A percentile compares a stretch with the other conserved stretches of the same genome.
Conservation (phyloP, 2,888 invertebrate species). For the Drosophila colorata region DNA sequence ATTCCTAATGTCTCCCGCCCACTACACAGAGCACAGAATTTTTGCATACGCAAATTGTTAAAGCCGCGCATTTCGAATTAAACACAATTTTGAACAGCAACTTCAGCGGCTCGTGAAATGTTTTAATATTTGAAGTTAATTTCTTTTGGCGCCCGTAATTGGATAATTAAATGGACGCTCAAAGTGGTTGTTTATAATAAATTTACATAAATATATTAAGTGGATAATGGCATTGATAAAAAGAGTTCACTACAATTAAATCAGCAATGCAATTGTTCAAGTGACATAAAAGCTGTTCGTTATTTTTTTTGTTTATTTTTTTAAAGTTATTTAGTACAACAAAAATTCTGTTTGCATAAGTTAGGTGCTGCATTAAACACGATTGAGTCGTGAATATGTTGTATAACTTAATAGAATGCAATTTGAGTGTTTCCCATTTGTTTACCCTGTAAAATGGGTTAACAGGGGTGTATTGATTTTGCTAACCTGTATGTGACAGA, state of each 20-base stretch:
- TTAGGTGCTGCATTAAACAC: slow-evolving; percentile 4
- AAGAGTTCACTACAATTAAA: slow-evolving; percentile 57
- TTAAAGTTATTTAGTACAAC: neutral
- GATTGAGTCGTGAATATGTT: slow-evolving; percentile 15
- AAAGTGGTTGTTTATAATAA: slow-evolving; percentile 55
- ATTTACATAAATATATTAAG: slow-evolving; percentile 63
- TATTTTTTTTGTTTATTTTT: neutral
- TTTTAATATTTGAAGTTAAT: slow-evolving; percentile 57
- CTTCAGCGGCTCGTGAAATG: slow-evolving; percentile 32
- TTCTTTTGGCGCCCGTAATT: slow-evolving; percentile 61
- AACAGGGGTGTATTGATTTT: neutral
- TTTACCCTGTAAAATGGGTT: neutral
- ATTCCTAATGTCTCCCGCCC: too few species aligned
- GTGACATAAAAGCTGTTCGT: slow-evolving; percentile 31
- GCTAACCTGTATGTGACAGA: neutral
- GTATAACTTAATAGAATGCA: neutral
- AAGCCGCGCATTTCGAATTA: slow-evolving; percentile 29
- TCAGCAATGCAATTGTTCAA: slow-evolving; percentile 46
- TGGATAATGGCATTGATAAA: slow-evolving; percentile 52
- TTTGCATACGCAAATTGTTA: slow-evolving; percentile 29
- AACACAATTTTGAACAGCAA: slow-evolving; percentile 16
- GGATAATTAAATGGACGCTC: slow-evolving; percentile 71
- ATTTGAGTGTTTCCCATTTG: neutral
- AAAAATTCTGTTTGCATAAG: neutral
- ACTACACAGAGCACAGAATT: slow-evolving; percentile 2